Evolutionary conservation across 2,113 vertebrate species (phyloP), one percentile per base, ranked within the genome.

Genomic region (Leucopternis melanops): DNA sequence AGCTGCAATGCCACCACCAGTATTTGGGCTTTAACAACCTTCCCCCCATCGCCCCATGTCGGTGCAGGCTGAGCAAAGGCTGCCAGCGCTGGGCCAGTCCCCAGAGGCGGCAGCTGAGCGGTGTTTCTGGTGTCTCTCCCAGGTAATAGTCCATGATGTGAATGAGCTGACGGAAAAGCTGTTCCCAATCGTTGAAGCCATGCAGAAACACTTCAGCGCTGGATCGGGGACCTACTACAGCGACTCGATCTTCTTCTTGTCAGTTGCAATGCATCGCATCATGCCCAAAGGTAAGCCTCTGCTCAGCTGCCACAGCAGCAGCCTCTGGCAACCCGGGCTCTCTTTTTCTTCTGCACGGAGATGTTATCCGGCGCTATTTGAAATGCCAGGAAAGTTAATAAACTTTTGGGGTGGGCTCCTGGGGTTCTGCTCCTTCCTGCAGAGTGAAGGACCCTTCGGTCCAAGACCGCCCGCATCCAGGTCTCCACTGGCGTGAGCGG

Each of bases 181-280:
- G 69, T 99, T 99, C 84, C 99, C 99, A 1, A 95, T 99, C 0
- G 99, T 99, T 42, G 98, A 99, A 97, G 98, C 98, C 92, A 99
- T 99, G 99, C 99, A 99, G 98, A 99, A 99, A 94, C 98, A 99
- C 97, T 99, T 99, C 98, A 99, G 99, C 1, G 98, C 99, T 1
- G 99, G 99, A 88, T 98, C 98, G 0, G 99, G 99, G 25, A 98
- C 99, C 66, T 99, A 99, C 97, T 99, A 99, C 98, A 99, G 99
- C 0, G 99, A 99, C 55, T 97, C 99, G 44, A 99, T 99, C 98
- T 99, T 99, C 98, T 99, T 99, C 98, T 98, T 99, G 88, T 99
- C 99, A 0, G 99, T 99, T 10, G 99, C 99, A 61, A 99, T 99
- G 99, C 99, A 99, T 97, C 99, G 97, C 88, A 98, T 99, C 97